Percentiles rank a stretch among this genome's conserved stretches.
Evolutionary conservation across 2,113 vertebrate genomes (phyloP).

Genomic region (Cricetomys ansorgei): DNA sequence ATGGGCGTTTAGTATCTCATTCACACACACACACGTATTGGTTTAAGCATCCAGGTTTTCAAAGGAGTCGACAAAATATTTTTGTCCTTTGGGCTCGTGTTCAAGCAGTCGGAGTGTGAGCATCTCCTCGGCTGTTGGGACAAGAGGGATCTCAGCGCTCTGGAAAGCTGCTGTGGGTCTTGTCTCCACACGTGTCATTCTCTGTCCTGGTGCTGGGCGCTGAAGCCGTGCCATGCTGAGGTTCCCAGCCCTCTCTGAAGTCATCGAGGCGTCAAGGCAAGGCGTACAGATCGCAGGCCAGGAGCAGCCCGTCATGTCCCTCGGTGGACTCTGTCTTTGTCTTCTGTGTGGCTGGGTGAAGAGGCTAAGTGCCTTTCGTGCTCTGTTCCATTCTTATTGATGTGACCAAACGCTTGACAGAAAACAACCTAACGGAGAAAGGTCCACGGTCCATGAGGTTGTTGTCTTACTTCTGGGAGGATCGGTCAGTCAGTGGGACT

Average conservation of each 20-base stretch:
- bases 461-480: background rate
- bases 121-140: background rate
- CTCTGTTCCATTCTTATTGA: background rate
- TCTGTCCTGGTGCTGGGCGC: background rate
- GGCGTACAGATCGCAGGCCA: background rate
- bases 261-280: background rate
- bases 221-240: background rate
- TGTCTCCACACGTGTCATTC: background rate
- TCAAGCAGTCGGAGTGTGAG: background rate
- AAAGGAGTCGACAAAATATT: background rate
- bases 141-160: background rate
- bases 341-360: background rate
- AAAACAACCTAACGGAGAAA: background rate
- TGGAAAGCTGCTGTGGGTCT: background rate
- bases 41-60: conserved; percentile 31
- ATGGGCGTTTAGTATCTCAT: conserved; percentile 54
- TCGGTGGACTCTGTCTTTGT: background rate
- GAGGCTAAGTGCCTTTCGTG: background rate
- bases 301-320: background rate
- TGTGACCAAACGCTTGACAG: background rate
- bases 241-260: background rate
- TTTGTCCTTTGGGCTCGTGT: conserved; percentile 43
- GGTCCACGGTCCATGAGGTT: too few species aligned
- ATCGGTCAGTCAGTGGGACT: background rate
- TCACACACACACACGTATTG: conserved; percentile 59